Evolutionary conservation across 2,113 vertebrate genomes (phyloP), one percentile per base, ranked within the genome.

Genomic region (Hemicordylus capensis): DNA sequence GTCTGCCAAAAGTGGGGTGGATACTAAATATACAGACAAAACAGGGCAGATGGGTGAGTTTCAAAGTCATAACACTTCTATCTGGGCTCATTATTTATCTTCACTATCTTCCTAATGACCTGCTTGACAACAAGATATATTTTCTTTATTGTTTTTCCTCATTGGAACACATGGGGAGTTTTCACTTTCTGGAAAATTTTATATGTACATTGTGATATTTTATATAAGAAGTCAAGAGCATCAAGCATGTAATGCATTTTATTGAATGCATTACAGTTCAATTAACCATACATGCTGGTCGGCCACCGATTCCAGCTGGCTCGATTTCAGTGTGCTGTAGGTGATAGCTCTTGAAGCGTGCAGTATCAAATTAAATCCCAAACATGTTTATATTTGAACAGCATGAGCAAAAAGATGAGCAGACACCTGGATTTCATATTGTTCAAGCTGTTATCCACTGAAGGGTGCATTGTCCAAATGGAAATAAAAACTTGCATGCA

Each of bases 401-500:
- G 51, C 78, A 84, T 77, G 22, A 72, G 39, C 1, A 22, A 64
- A 77, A 80, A 2, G 2, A 61, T 39, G 77, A 26, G 66, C 84
- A 82, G 44, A 54, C 76, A 51, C 6, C 54, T 39, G 75, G 76
- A 39, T 58, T 83, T 67, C 42, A 34, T 67, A 69, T 83, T 58
- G 14, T 79, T 74, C 54, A 31, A 63, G 22, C 11, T 85, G n/a
- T 73, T 81, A 37, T 85, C 56, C 66, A 4, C 42, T 85, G 34
- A 28, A 85, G 78, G 42, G 59, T 39, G 7, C 37, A 78, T 61
- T 46, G 74, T 69, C 48, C 80, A 76, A 82, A 80, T 0, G 83
- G 61, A 73, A 46, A 63, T 8, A 81, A 91, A 81, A 83, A 58
- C 28, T n/a, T 81, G 44, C 34, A 56, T 78, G 31, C 74, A 66